These are phyloP conservation scores for Lordiphosa mommai DNA, from an alignment of 1,140 invertebrate genomes.

Conservation along the genomic window DNA sequence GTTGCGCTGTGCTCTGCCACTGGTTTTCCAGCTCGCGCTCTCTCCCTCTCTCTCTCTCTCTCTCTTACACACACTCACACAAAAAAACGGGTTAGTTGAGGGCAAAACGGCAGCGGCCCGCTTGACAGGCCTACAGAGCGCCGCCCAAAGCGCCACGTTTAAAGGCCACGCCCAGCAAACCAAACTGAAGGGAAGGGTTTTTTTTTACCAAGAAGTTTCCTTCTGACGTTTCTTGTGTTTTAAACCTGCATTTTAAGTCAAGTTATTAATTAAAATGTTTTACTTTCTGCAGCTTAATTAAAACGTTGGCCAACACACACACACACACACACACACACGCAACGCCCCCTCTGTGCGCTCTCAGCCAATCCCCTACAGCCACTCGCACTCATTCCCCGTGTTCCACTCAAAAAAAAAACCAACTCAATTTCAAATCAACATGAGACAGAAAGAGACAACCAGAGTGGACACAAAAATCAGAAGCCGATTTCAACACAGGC, in stretches of 20 bases:
- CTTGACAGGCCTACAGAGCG: slow-evolving; percentile 29
- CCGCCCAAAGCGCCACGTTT: slow-evolving; percentile 62
- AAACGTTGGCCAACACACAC: slow-evolving; percentile 45
- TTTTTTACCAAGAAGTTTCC: no score
- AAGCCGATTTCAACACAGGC: slow-evolving; percentile 57
- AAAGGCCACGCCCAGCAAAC: slow-evolving; percentile 54
- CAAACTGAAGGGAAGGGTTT: slow-evolving; percentile 3
- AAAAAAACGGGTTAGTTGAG: slow-evolving; percentile 43
- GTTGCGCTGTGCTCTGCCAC: slow-evolving; percentile 62
- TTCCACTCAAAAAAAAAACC: slow-evolving; percentile 9
- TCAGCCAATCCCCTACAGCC: slow-evolving; percentile 37
- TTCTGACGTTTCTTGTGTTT: no score
- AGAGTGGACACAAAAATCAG: slow-evolving; percentile 1
- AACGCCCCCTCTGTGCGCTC: slow-evolving; percentile 24
- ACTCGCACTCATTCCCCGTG: slow-evolving; percentile 62
- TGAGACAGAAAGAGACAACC: neutral
- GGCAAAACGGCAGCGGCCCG: no score
- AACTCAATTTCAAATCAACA: neutral
- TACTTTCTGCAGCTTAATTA: slow-evolving; percentile 41
- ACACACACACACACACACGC: slow-evolving; percentile 7
- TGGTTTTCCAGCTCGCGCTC: slow-evolving; percentile 46
- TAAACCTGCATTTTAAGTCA: no score
- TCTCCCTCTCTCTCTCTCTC: slow-evolving; percentile 4
- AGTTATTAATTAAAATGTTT: neutral
- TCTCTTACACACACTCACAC: slow-evolving; percentile 8